A percentile compares a stretch with the other conserved stretches of the same genome.
Conservation (phyloP, 2,888 invertebrate genomes). For the Microdon myrmicae region DNA sequence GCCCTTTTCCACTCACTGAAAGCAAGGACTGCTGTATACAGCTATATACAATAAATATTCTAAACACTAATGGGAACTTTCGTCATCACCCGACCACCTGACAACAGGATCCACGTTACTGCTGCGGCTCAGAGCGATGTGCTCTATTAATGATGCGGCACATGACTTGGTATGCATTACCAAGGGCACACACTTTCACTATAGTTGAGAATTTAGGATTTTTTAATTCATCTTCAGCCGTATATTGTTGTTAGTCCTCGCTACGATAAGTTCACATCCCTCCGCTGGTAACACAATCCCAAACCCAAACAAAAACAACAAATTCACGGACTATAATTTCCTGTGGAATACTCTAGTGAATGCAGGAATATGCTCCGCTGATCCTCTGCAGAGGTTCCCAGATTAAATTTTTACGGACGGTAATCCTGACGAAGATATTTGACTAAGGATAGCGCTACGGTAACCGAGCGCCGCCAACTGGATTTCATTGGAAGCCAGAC, state of each 20-base stretch:
- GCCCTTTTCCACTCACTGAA: conserved; percentile 1
- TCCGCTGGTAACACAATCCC: not conserved
- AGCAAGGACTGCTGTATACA: conserved; percentile 13
- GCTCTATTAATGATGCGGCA: not conserved
- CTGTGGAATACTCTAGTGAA: not conserved
- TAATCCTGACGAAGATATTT: conserved; percentile 12
- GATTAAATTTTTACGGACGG: conserved; percentile 15
- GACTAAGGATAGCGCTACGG: no score
- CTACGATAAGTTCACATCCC: no score
- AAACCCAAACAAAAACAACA: not conserved
- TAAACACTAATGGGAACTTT: conserved; percentile 31
- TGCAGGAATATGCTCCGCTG: conserved; percentile 4
- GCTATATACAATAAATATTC: conserved; percentile 37
- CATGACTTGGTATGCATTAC: not conserved
- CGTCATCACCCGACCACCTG: not conserved
- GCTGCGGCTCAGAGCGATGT: not conserved
- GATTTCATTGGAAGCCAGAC: no score
- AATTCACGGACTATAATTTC: not conserved
- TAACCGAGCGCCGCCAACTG: no score
- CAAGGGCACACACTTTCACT: conserved; percentile 6
- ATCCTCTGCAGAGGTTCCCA: conserved; percentile 3
- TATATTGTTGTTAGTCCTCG: conserved; percentile 7
- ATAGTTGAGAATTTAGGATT: conserved; percentile 24
- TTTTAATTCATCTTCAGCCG: conserved; percentile 21
- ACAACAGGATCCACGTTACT: not conserved